Evolutionary conservation across 2,113 vertebrate species (phyloP).

Genomic region (Festucalex cinctus): DNA sequence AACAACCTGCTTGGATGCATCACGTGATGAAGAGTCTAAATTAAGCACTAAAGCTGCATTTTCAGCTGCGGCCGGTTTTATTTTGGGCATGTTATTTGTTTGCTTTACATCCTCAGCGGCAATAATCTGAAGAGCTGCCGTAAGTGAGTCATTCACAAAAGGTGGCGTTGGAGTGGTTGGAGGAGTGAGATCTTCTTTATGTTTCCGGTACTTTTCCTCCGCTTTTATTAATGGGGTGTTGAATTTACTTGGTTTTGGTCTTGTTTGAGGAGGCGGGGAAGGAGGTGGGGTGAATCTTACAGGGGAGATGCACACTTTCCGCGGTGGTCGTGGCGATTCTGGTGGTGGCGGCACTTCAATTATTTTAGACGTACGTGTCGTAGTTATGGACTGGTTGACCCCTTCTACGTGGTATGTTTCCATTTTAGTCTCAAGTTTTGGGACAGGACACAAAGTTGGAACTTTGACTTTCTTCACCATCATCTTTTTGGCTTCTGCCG

Average conservation of each 20-base stretch:
- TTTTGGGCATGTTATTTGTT: slow-evolving; percentile 42
- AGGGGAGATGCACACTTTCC: slow-evolving; percentile 64
- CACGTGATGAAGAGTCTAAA: slow-evolving; percentile 42
- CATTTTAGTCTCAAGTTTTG: slow-evolving; percentile 69
- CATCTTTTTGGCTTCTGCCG: slow-evolving; percentile 62
- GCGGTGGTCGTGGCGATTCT: slow-evolving; percentile 56
- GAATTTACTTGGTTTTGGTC: slow-evolving; percentile 80
- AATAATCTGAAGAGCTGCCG: slow-evolving; percentile 57
- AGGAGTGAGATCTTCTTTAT: slow-evolving; percentile 71
- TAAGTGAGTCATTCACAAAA: slow-evolving; percentile 59
- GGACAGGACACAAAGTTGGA: slow-evolving; percentile 61
- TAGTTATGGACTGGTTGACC: slow-evolving; percentile 37
- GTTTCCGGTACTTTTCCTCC: slow-evolving; percentile 80
- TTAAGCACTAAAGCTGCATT: slow-evolving; percentile 34
- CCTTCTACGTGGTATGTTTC: slow-evolving; percentile 49
- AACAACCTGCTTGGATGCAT: slow-evolving; percentile 45
- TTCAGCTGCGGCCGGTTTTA: slow-evolving; percentile 39
- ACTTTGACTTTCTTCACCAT: slow-evolving; percentile 67
- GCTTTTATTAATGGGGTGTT: slow-evolving; percentile 87
- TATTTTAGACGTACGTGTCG: slow-evolving; percentile 33
- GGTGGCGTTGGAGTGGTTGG: slow-evolving; percentile 57
- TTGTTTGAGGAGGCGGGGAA: slow-evolving; percentile 60
- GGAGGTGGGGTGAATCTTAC: slow-evolving; percentile 77
- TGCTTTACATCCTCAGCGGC: slow-evolving; percentile 44
- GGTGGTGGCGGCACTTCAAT: slow-evolving; percentile 49